These are phyloP conservation scores for Micromys minutus DNA, from an alignment of 2,113 vertebrate species.

Conservation along the genomic window DNA sequence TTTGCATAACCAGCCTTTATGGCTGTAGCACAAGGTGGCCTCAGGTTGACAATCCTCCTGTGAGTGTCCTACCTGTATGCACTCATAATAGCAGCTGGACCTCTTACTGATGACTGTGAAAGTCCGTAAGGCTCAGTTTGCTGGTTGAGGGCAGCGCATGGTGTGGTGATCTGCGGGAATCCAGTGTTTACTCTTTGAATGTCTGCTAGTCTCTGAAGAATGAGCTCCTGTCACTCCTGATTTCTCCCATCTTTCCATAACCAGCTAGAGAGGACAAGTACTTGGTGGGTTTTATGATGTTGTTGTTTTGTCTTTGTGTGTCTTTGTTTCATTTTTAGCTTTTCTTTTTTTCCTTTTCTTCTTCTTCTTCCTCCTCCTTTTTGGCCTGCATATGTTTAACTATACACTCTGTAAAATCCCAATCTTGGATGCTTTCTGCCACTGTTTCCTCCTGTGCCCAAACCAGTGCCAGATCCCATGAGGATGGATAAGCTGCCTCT, in stretches of 20 bases:
- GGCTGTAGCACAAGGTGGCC: neutral
- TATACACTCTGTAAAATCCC: conserved; percentile 37
- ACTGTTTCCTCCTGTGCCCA: neutral
- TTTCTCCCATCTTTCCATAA: neutral
- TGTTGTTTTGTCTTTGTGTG: neutral
- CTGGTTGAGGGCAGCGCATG: neutral
- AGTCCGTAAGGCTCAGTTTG: neutral
- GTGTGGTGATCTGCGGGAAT: neutral
- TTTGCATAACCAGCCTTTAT: neutral
- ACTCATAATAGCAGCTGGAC: neutral
- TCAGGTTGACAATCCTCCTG: neutral
- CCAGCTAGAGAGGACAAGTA: too few species aligned
- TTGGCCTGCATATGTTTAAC: neutral
- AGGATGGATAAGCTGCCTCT: neutral
- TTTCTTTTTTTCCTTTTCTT: too few species aligned
- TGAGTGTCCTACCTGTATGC: neutral
- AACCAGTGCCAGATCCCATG: neutral
- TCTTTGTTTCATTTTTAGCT: neutral
- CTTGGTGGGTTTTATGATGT: neutral
- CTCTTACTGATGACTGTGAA: neutral
- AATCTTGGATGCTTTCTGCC: neutral
- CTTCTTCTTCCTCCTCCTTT: too few species aligned
- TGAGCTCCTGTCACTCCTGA: neutral
- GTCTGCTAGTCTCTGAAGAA: neutral
- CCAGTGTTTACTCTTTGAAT: neutral